phyloP scores from a whole-genome alignment of 2,888 invertebrate species.

The Nephrotoma guestfalica region DNA sequence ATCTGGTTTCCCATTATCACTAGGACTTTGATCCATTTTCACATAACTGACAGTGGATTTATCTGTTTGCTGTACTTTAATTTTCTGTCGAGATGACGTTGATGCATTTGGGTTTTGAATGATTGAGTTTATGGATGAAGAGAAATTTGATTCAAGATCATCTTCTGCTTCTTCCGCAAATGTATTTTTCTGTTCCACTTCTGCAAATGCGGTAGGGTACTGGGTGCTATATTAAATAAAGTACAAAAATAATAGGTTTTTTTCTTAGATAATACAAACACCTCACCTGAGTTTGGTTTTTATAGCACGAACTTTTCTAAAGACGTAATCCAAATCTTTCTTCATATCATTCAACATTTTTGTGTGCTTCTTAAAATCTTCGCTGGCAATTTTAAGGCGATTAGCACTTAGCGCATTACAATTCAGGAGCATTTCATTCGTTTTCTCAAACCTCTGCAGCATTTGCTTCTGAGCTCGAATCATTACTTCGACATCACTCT shows the following conservation, averaged over 20 bases:
- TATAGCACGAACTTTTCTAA: constrained; percentile 74
- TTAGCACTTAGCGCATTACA: constrained; percentile 88
- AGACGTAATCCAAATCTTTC: constrained; percentile 87
- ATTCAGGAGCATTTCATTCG: constrained; percentile 96
- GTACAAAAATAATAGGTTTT: constrained; percentile 3
- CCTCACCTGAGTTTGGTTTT: constrained; percentile 58
- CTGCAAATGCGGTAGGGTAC: constrained; percentile 51
- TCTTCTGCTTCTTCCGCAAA: constrained; percentile 36
- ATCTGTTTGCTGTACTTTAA: constrained; percentile 10
- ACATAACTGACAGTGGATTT: constrained; percentile 29
- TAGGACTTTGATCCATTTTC: constrained; percentile 30
- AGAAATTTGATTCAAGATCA: constrained; percentile 31
- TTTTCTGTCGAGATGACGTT: constrained; percentile 3
- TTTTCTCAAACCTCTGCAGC: constrained; percentile 94
- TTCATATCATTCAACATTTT: constrained; percentile 79
- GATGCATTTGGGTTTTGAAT: background rate
- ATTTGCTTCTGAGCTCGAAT: constrained; percentile 86
- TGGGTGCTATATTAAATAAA: constrained; percentile 26
- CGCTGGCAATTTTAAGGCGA: constrained; percentile 68
- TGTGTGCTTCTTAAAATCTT: constrained; percentile 84
- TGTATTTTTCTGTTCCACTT: constrained; percentile 36
- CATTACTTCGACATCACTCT: constrained; percentile 78
- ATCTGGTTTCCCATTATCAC: constrained; percentile 27
- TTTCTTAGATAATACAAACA: background rate
- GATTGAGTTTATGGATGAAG: constrained; percentile 25